Evolutionary conservation across 53 echinoderm and acorn worm genomes (phyloP), one percentile per base, ranked within the genome.

Genomic region (Mesocentrotus franciscanus): DNA sequence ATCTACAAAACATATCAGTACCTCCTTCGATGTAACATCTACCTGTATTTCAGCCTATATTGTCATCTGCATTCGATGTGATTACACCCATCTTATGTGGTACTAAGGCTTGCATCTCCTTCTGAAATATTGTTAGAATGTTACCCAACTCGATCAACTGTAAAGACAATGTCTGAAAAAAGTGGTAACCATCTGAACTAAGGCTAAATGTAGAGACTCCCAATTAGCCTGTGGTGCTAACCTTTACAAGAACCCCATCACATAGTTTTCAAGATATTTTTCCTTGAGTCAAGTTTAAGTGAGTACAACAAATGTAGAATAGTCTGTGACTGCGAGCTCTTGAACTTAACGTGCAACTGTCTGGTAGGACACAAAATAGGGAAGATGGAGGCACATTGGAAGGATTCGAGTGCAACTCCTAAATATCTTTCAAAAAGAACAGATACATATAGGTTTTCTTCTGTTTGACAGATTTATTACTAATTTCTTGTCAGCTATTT

Each of bases 211-310:
- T 39, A 36, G 34, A 42, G 81, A 81, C 81, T 36, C 22, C 81
- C 36, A 81, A 81, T 81, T 81, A 81, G 81, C 81, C 81, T 9
- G 33, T 22, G 42, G 81, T 81, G 81, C 81, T 81, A 81, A 81
- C 81, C 81, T 42, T 81, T 81, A 22, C 8, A 81, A 81, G 81
- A 81, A 81, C 81, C 81, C 42, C 18, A 36, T 81, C 81, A 81
- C 81, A 81, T 81, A 81, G 42, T 81, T 81, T 42, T 36, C 18
- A 36, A 39, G 36, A 81, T 39, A 39, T 81, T 81, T 64, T 81
- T 81, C 9, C 81, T 81, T 20, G 20, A 42, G 39, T 81, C 36
- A 81, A 81, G 81, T 81, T 81, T 81, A 81, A 81, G 81, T 42
- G 81, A 18, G 34, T 42, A 81, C 29, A 27, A 36, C 36, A 81